Conservation (phyloP, 2,113 vertebrate species). For the Crotalus horridus region DNA sequence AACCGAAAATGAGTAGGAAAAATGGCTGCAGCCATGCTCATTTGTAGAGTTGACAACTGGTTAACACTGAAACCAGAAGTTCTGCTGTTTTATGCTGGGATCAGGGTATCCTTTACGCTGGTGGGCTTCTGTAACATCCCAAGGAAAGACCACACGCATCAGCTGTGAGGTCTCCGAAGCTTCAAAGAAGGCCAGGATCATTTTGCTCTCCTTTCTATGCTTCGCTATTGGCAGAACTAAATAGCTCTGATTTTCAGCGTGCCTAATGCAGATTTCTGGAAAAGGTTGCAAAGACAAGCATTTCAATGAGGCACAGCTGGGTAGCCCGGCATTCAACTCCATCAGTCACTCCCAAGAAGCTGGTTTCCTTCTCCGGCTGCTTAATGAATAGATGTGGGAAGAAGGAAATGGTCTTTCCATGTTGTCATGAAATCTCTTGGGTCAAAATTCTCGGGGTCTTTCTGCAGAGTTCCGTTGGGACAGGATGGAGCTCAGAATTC, state of each 20-base stretch:
- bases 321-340: neutral
- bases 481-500: neutral
- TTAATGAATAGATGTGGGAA: neutral
- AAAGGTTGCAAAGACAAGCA: neutral
- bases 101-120: neutral
- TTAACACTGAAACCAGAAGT: neutral
- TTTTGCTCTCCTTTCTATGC: neutral
- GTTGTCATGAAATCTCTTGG: neutral
- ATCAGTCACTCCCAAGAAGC: neutral
- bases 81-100: neutral
- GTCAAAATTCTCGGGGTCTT: neutral
- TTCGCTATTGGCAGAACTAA: neutral
- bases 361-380: neutral
- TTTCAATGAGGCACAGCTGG: neutral
- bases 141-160: neutral
- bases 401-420: neutral
- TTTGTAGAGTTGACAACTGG: neutral
- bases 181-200: neutral
- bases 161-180: neutral
- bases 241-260: neutral
- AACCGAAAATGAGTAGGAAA: too few relatives aligned
- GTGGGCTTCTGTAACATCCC: neutral
- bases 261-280: neutral
- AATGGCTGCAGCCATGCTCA: too few relatives aligned
- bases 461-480: neutral